A percentile compares a stretch with the other conserved stretches of the same genome.
These are phyloP conservation scores for Drosophila meridionalis DNA, from an alignment of 2,888 invertebrate genomes.

Conservation along the genomic window DNA sequence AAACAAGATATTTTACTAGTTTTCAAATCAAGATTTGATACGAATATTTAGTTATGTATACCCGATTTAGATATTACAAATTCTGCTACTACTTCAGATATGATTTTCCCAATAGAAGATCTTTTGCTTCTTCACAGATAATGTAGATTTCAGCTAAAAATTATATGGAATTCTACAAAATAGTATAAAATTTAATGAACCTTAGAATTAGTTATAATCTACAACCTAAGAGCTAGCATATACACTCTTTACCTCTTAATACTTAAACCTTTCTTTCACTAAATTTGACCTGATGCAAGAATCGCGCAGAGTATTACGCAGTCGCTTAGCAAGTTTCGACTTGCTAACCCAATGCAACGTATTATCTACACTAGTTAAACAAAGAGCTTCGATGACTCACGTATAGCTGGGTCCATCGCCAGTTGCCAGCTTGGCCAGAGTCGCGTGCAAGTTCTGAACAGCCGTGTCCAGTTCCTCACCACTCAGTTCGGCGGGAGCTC, in stretches of 20 bases:
- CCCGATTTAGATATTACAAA: neutral
- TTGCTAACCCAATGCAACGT: neutral
- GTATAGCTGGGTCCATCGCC: conserved; percentile 10
- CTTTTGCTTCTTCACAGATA: too few species aligned
- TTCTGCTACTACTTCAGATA: too few species aligned
- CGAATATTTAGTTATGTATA: neutral
- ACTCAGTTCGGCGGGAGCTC: neutral
- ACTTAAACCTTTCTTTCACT: neutral
- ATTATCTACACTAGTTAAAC: neutral
- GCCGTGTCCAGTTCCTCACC: neutral
- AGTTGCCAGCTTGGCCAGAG: conserved; percentile 2
- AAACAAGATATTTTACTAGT: neutral
- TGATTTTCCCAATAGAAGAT: too few species aligned
- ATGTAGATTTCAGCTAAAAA: too few species aligned
- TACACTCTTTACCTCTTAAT: neutral
- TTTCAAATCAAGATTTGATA: neutral
- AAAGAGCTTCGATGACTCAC: conserved; percentile 1
- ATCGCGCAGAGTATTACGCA: neutral
- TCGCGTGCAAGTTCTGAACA: neutral
- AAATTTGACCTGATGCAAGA: neutral
- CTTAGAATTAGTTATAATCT: neutral
- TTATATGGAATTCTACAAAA: too few species aligned
- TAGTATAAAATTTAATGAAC: too few species aligned
- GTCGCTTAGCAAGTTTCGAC: neutral
- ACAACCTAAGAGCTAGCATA: neutral